Base-by-base conservation (phyloP, 2,888 invertebrate genomes). In the Malacosoma neustria region DNA sequence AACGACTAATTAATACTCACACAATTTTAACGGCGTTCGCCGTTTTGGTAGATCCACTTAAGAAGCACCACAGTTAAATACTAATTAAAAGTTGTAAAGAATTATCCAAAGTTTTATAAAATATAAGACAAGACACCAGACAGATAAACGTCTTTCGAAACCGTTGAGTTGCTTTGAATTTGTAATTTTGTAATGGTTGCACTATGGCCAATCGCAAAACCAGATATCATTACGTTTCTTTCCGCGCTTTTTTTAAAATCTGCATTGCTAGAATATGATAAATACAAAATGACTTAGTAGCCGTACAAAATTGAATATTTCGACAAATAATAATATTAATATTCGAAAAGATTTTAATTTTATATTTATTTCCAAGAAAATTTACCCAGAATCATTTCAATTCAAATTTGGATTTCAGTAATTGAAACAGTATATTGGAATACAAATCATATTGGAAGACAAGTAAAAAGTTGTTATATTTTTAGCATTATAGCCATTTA, bases 101-200 rank as follows among this genome's bases (percentile, higher is more conserved):
- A 57, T 46, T 63, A 58, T 59, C 57, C 48, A 63, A 77, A 68
- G 62, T 62, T 61, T 49, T 51, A 34, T 9, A 13, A 58, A 61
- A 64, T 59, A 64, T 63, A 65, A 63, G 67, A 68, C 69, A 68
- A 64, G 61, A 70, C 70, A 79, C 77, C 67, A 71, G 75, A 77
- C 67, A 61, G 59, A 61, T 57, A 59, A 71, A 64, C 59, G 71
- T 68, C 64, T 73, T 67, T 63, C 72, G 80, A 82, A 84, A 81
- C 84, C 84, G 84, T 84, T 84, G 72, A 49, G 45, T 48, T 58
- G 55, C 59, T 65, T 72, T 67, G 46, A 70, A 68, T 62, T 66
- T 5, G 5, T 22, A 4, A 22, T 9, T 61, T 55, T 39, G 36
- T 38, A 42, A 42, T 35, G 35, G 14, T 9, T 32, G 33, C 32